phyloP scores from a whole-genome alignment of 2,113 vertebrate species.

The Chloroceryle aenea region DNA sequence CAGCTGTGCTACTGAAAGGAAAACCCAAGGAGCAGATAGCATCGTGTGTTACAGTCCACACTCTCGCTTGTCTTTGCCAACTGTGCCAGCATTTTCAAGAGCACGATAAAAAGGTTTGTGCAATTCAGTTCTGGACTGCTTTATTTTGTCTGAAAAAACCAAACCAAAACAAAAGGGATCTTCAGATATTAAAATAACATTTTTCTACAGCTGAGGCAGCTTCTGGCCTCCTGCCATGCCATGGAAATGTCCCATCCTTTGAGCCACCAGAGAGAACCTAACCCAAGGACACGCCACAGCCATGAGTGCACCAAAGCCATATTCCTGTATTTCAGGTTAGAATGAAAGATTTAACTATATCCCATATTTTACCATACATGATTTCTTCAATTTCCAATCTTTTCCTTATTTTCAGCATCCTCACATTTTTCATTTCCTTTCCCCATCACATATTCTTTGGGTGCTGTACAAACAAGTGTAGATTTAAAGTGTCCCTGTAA shows the following conservation, averaged over 20 bases:
- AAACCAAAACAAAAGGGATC: not conserved
- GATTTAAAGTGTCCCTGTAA: conserved; percentile 58
- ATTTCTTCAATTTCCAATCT: not conserved
- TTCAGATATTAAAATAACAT: not conserved
- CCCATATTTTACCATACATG: not conserved
- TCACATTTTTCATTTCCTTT: conserved; percentile 47
- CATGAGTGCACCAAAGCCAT: not conserved
- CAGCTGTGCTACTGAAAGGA: not conserved
- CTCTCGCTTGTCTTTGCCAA: conserved; percentile 72
- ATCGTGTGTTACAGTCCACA: rapidly evolving
- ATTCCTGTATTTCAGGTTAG: not conserved
- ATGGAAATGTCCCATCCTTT: not conserved
- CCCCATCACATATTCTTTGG: conserved; percentile 30
- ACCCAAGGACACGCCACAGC: not conserved
- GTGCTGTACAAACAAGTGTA: conserved; percentile 38
- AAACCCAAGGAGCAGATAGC: not conserved
- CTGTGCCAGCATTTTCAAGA: conserved; percentile 70
- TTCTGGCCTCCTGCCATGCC: not conserved
- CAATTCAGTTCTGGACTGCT: conserved; percentile 74
- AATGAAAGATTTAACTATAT: not conserved
- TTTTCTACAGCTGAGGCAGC: not conserved
- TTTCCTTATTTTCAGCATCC: not conserved
- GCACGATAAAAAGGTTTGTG: conserved; percentile 66
- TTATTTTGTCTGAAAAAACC: conserved; percentile 66
- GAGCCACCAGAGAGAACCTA: not conserved